Evolutionary conservation across 2,113 vertebrate genomes (phyloP), one percentile per base, ranked within the genome.

Genomic region (Perca fluviatilis): DNA sequence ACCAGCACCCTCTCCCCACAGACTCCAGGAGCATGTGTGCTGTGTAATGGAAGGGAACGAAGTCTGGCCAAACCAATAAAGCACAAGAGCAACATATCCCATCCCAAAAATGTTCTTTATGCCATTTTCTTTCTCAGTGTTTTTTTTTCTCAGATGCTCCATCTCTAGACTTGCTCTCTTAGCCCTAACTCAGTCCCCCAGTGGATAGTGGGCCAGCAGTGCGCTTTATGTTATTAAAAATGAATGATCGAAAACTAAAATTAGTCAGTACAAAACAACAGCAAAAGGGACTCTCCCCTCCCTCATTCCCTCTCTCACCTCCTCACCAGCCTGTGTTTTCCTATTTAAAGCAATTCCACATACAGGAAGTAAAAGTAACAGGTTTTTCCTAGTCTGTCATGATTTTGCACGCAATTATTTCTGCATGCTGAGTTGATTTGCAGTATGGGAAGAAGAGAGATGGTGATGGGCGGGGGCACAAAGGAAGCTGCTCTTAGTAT

Each of bases 351-450:
- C 46, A 70, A 56, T 68, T 67, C 25, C 13, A 13, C 64, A 58
- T 74, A 51, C 70, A 79, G 21, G 56, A 85, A 86, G 61, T 79
- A 23, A 82, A 80, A 78, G 85, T 80, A 89, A 77, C 70, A 25
- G 71, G 53, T 79, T 85, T 79, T 65, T 66, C 33, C 51, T 61
- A 68, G 80, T 86, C 87, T 90, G 86, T 83, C 54, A 67, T 74
- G 85, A 77, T 86, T 78, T 91, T 93, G 89, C 87, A 68, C 64
- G 65, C 87, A 62, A 81, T 89, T 85, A 75, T 74, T 88, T 92
- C 80, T 86, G 83, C 91, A 75, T 87, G 90, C 74, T 80, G 86
- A 81, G 67, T 74, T 85, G 72, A 92, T 90, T 81, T 88, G 80
- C 76, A 83, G 83, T 84, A 80, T 82, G 82, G 61, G 49, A 67